Evolutionary conservation across 2,113 vertebrate species (phyloP).

Genomic region (Bufo gargarizans): DNA sequence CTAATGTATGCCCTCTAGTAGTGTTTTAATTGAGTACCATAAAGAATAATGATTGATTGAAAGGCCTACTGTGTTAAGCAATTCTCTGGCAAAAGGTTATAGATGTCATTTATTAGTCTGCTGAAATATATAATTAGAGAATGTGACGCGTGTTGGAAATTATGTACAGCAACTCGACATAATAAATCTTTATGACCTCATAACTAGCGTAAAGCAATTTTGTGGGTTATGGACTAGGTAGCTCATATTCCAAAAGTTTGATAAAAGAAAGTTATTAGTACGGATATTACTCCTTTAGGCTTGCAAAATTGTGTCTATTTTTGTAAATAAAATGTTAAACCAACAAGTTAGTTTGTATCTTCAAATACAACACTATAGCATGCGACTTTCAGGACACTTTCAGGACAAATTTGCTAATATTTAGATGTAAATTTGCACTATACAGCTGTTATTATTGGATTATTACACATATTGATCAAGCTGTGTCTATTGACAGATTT

Average conservation of each 20-base stretch:
- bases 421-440: too few relatives aligned
- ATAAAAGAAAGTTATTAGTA: neutral
- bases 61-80: neutral
- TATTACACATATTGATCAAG: too few relatives aligned
- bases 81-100: conserved; percentile 7
- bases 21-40: neutral
- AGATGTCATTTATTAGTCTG: conserved; percentile 9
- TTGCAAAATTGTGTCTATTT: too few relatives aligned
- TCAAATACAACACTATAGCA: too few relatives aligned
- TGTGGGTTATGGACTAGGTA: neutral
- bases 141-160: neutral
- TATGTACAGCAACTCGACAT: neutral
- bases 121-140: conserved; percentile 10
- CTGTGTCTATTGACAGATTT: too few relatives aligned
- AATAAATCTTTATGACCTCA: conserved; percentile 15
- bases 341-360: too few relatives aligned
- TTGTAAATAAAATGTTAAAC: too few relatives aligned
- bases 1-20: conserved; percentile 9
- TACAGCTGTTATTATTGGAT: too few relatives aligned
- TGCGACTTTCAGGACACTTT: too few relatives aligned
- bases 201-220: neutral
- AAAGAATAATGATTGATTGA: conserved; percentile 21
- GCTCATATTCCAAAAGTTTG: neutral
- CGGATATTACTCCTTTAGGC: neutral
- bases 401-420: too few relatives aligned